Percentiles rank a stretch among this genome's conserved stretches.
phyloP scores from a whole-genome alignment of 2,113 vertebrate genomes.

The Sander lucioperca region DNA sequence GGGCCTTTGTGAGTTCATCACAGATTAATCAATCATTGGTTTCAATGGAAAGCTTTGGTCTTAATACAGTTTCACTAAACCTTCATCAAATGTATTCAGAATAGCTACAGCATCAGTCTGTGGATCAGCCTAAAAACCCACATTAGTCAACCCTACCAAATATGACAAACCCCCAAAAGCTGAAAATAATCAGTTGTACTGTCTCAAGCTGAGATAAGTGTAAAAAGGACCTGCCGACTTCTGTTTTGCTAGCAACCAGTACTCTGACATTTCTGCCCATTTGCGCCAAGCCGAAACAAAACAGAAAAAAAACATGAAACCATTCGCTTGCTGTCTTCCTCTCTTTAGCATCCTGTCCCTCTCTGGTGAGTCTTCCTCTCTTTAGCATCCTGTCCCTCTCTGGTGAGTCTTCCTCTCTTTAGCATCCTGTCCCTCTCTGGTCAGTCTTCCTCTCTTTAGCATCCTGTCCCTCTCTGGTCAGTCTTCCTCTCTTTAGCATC shows the following conservation, averaged over 20 bases:
- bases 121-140: neutral
- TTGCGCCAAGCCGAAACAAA: neutral
- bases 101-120: neutral
- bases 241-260: neutral
- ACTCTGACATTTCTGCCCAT: neutral
- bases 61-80: neutral
- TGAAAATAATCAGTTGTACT: neutral
- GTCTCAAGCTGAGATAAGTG: neutral
- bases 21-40: neutral
- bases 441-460: too few species aligned
- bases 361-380: too few species aligned
- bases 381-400: too few species aligned
- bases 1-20: neutral
- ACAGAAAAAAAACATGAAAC: neutral
- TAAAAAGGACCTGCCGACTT: neutral
- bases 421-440: too few species aligned
- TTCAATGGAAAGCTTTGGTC: neutral
- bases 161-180: neutral
- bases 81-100: neutral
- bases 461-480: too few species aligned
- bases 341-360: too few species aligned
- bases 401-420: too few species aligned
- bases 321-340: slow-evolving; percentile 56
- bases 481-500: too few species aligned
- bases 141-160: neutral